These are phyloP conservation scores for Galeruca laticollis DNA, from an alignment of 2,888 invertebrate genomes.

Conservation along the genomic window DNA sequence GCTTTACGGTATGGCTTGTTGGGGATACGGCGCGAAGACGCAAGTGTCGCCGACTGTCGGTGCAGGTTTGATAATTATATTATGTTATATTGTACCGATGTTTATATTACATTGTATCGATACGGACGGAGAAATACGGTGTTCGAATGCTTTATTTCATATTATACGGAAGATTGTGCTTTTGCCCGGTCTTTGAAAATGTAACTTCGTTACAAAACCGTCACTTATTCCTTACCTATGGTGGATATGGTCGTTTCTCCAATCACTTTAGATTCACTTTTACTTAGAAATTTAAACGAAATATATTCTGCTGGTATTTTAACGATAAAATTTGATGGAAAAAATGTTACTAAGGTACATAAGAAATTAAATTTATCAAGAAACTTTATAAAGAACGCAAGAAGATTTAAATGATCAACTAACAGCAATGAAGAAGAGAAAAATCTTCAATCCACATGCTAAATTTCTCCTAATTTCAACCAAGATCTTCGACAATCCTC, in stretches of 20 bases:
- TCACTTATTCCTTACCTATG: constrained; percentile 29
- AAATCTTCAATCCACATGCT: constrained; percentile 46
- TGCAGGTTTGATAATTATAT: too few species aligned
- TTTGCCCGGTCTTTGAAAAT: too few species aligned
- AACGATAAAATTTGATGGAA: constrained; percentile 14
- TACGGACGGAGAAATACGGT: too few species aligned
- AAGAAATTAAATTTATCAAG: constrained; percentile 1
- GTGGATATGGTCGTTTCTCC: background rate
- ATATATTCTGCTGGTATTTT: constrained; percentile 6
- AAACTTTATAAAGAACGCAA: constrained; percentile 29
- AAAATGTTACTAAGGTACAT: background rate
- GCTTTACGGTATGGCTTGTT: too few species aligned
- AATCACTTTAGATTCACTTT: constrained; percentile 6
- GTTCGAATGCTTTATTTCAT: too few species aligned
- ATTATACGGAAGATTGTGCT: too few species aligned
- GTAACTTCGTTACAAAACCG: too few species aligned
- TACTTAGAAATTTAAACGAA: constrained; percentile 14
- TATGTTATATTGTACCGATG: too few species aligned
- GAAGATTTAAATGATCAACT: constrained; percentile 25
- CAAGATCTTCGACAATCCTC: constrained; percentile 43
- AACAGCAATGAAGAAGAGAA: constrained; percentile 7
- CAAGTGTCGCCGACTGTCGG: too few species aligned
- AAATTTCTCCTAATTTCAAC: constrained; percentile 53
- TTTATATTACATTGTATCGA: too few species aligned
- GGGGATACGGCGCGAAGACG: too few species aligned